Percentiles rank a stretch among this genome's conserved stretches.
phyloP scores from a whole-genome alignment of 2,888 invertebrate genomes.

The Cerastis leucographa region DNA sequence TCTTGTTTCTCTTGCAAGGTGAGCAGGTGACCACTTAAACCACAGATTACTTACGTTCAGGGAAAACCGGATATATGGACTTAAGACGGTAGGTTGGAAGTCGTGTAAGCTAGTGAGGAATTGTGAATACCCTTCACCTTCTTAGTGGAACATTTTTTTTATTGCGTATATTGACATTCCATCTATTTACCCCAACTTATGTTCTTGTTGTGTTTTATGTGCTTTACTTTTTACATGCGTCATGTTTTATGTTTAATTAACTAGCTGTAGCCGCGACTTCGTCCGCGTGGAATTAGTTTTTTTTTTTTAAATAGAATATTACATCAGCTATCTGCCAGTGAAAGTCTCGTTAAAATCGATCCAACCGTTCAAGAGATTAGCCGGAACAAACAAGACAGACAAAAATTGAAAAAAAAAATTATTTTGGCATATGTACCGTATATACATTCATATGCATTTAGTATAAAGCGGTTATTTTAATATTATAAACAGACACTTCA shows the following conservation, averaged over 20 bases:
- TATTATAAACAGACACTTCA: no score
- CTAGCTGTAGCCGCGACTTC: no score
- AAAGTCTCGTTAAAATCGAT: no score
- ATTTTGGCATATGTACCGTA: no score
- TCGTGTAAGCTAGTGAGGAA: background rate
- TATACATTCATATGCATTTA: no score
- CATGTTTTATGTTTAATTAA: background rate
- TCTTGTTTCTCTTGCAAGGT: constrained; percentile 43
- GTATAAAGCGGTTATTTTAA: no score
- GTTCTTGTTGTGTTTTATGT: background rate
- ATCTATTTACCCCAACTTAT: background rate
- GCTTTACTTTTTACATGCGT: background rate
- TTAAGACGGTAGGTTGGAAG: constrained; percentile 23
- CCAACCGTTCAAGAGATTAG: no score
- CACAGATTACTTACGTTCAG: background rate
- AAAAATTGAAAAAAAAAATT: no score
- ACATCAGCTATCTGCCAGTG: no score
- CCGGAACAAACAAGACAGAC: no score
- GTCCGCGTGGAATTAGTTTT: no score
- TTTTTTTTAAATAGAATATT: background rate
- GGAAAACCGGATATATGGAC: constrained; percentile 32
- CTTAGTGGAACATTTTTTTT: background rate
- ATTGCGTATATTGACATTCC: background rate
- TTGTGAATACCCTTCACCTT: constrained; percentile 39
- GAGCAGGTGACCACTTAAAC: constrained; percentile 11